Evolutionary conservation across 2,888 invertebrate genomes (phyloP), one percentile per base, ranked within the genome.

Genomic region (Diarsia brunnea): DNA sequence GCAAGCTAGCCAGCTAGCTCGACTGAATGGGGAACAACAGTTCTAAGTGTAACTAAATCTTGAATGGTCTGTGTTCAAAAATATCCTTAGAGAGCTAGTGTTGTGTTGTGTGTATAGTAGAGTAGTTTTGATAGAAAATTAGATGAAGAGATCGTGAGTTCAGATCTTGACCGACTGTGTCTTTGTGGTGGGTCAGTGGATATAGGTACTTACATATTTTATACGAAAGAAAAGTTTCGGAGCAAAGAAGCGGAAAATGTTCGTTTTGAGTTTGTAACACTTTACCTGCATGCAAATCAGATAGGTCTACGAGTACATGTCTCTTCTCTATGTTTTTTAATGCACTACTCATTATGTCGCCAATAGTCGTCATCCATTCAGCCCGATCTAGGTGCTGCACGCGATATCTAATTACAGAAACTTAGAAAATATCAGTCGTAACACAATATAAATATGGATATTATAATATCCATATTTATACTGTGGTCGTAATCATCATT

Each of bases 341-440:
- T n/a, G 47, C 47, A 24, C 7, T 38, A 38, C 27, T 69, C 21
- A 21, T 21, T 19, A 31, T 60, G 31, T 60, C 14, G 38, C n/a
- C n/a, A n/a, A n/a, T n/a, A n/a, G n/a, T n/a, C n/a, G n/a, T n/a
- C 74, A 64, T 71, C 67, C 49, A 75, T 73, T 64, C 61, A 14
- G 51, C 69, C 55, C n/a, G 51, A 47, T 69, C 7, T 51, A 58
- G 68, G 60, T 64, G 60, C 69, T 69, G 27, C 73, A 69, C n/a
- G 69, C 65, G 76, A 72, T 78, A 80, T 80, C 51, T 55, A 58
- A 75, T 80, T 67, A 81, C 72, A 73, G 70, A 81, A 72, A 75
- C 69, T 69, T 74, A 38, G 38, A 73, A 65, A 67, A 65, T 61
- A 55, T 73, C 73, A 51, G 45, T 79, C 60, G 53, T 43, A 63